Percentiles rank a stretch among this genome's conserved stretches.
Conservation (phyloP, 2,888 invertebrate species). For the Oxyscelio sp. region DNA sequence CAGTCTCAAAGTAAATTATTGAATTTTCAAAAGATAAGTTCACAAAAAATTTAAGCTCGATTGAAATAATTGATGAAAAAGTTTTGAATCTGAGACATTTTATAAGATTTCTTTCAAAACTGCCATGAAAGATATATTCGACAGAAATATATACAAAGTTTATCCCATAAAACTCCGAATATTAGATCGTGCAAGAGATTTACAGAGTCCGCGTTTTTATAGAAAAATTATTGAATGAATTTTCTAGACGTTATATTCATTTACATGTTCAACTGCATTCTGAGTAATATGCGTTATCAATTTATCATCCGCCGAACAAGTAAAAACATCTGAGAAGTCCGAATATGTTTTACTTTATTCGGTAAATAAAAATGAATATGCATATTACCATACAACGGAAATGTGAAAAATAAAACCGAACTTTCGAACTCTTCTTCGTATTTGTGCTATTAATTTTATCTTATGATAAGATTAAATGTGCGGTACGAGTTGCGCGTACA, state of each 20-base stretch:
- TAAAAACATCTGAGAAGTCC: constrained; percentile 2
- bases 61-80: not conserved
- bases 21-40: constrained; percentile 15
- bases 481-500: not conserved
- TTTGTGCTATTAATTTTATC: constrained; percentile 55
- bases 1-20: constrained; percentile 26
- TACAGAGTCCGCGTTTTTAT: not conserved
- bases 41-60: constrained; percentile 3
- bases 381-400: constrained; percentile 17
- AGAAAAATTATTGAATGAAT: not conserved
- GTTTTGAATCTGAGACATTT: constrained; percentile 1
- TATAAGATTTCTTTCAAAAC: not conserved
- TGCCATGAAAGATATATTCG: not conserved
- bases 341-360: constrained; percentile 14
- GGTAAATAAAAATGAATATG: constrained; percentile 39
- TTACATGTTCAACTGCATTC: constrained; percentile 2
- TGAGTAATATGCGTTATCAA: not conserved
- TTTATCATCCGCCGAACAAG: constrained; percentile 14
- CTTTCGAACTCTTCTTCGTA: constrained; percentile 33
- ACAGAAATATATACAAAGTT: not conserved
- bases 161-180: not conserved
- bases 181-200: not conserved
- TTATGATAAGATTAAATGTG: constrained; percentile 54
- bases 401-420: constrained; percentile 29
- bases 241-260: constrained; percentile 1